Evolutionary conservation across 2,888 invertebrate genomes (phyloP), one percentile per base, ranked within the genome.

Genomic region (Boloria selene): DNA sequence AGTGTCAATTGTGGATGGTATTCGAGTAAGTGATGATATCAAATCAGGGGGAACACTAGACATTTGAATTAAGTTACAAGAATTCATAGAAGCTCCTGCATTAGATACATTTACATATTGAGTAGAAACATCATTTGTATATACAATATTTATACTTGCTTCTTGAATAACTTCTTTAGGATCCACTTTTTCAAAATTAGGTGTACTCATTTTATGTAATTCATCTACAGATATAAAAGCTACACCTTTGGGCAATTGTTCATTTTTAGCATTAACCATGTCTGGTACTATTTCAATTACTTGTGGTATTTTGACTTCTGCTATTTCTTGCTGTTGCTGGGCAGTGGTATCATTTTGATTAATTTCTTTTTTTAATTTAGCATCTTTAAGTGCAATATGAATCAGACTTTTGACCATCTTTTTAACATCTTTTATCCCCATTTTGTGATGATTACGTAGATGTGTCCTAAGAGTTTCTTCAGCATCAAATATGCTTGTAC

Each of bases 401-500:
- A 93, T 85, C 13, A 93, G 85, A 71, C 93, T 93, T 77, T 93
- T 93, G 0, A 94, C 83, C 81, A 95, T 93, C 80, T 93, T 92
- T 70, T 91, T 91, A 1, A 94, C 85, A 77, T 95, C 95, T 72
- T 92, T 91, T 64, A 92, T 89, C 45, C 89, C 93, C 88, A 96
- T 94, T 81, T 94, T 93, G 79, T 96, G 96, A 79, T 96, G 95
- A 75, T 94, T 93, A 26, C 94, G 90, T 5, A 96, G 85, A 79
- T 96, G 96, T 5, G 93, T 92, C 73, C 94, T 87, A 0, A 96
- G 81, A 0, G 94, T 94, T 75, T 94, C 93, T 74, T 93, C 93
- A 13, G 93, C 93, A 74, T 93, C 94, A 77, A 95, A 95, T 2
- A 94, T 83, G 77, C 95, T 95, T 0, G 91, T 81, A 77, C 95